Percentiles rank a stretch among this genome's conserved stretches.
phyloP scores from a whole-genome alignment of 2,888 invertebrate species.

The Melanostoma mellinum region DNA sequence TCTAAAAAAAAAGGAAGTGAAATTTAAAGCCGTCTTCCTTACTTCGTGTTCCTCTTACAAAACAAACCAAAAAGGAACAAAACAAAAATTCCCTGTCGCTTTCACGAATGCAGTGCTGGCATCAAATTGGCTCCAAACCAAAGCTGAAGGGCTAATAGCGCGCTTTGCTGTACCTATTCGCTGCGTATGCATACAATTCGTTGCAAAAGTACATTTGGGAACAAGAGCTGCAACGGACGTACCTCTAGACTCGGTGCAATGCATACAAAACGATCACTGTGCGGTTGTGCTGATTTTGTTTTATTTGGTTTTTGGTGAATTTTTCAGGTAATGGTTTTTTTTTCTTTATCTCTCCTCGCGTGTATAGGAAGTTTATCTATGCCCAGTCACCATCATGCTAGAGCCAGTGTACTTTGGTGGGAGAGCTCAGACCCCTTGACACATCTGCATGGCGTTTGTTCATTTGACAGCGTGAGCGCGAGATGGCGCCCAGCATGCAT shows the following conservation, averaged over 20 bases:
- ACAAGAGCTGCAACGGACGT: background rate
- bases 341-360: background rate
- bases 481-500: background rate
- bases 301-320: background rate
- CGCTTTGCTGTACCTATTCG: conserved; percentile 13
- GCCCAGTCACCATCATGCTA: background rate
- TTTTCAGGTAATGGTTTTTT: conserved; percentile 23
- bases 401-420: background rate
- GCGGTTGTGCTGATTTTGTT: conserved; percentile 39
- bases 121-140: background rate
- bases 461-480: conserved; percentile 37
- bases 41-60: no score
- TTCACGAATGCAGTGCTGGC: conserved; percentile 22
- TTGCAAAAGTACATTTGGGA: conserved; percentile 38
- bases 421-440: background rate
- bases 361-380: conserved; percentile 28
- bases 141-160: conserved; percentile 20
- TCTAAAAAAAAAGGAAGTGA: no score
- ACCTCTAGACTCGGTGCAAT: conserved; percentile 6
- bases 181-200: conserved; percentile 6
- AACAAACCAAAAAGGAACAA: no score
- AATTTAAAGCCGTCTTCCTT: no score
- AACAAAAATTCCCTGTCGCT: background rate
- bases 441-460: conserved; percentile 21
- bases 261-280: conserved; percentile 47